Percentiles rank a stretch among this genome's conserved stretches.
These are phyloP conservation scores for Lycaena phlaeas DNA, from an alignment of 2,888 invertebrate genomes.

Conservation along the genomic window DNA sequence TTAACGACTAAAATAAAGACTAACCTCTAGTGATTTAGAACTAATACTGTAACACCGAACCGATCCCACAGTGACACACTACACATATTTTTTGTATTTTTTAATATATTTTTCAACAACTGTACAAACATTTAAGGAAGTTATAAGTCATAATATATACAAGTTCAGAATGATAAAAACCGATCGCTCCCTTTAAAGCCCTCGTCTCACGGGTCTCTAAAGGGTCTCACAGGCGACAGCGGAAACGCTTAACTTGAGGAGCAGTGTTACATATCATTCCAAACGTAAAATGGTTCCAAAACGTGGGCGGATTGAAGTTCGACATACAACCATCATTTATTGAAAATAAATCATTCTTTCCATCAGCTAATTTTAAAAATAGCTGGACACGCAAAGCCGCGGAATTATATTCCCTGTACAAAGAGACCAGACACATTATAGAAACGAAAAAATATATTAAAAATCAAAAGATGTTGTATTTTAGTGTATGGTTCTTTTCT, in stretches of 20 bases:
- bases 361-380: neutral
- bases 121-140: no score
- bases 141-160: constrained; percentile 2
- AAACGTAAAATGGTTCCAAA: constrained; percentile 3
- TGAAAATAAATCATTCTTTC: neutral
- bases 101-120: constrained; percentile 31
- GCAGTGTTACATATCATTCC: constrained; percentile 6
- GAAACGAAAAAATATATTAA: no score
- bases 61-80: constrained; percentile 31
- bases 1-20: constrained; percentile 65
- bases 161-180: constrained; percentile 4
- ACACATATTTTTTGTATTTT: constrained; percentile 34
- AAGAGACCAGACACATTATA: neutral
- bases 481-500: no score
- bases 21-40: constrained; percentile 61
- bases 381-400: neutral
- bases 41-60: constrained; percentile 59
- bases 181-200: no score
- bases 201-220: no score
- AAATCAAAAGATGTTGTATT: no score
- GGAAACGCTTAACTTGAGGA: no score
- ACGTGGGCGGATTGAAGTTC: neutral
- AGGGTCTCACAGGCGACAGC: no score
- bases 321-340: neutral
- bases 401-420: constrained; percentile 6